Base-by-base conservation (phyloP, 2,888 invertebrate species). In the Macaria liturata region DNA sequence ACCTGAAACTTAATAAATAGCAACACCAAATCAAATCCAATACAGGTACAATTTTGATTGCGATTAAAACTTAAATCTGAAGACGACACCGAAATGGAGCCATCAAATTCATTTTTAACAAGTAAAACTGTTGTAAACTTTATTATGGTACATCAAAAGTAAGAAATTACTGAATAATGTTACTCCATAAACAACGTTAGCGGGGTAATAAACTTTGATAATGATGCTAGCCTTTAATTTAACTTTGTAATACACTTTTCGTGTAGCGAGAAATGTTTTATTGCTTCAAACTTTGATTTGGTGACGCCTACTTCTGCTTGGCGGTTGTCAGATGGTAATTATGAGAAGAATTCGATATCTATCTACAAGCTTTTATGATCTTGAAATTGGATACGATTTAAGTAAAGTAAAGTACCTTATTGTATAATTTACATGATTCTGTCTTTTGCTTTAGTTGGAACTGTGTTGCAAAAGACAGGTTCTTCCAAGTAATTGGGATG, bases 241-340 rank as follows among this genome's bases (percentile, higher is more conserved):
- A 80, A 83, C 78, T 83, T 82, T 66, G 71, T 76, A 80, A 81
- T 78, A 80, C 72, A 72, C 72, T 80, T 78, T 76, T 68, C 68
- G 68, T 75, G 79, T 76, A 67, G 64, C 60, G 73, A 61, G 55
- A 69, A 69, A 64, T 64, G 62, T 70, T 74, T 74, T 74, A 74
- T 74, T 68, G 67, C 68, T 54, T 31, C 51, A 37, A 65, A 67
- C 56, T 67, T 64, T 67, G 68, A 69, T 74, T 78, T 78, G 74
- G 72, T 72, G 72, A 45, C 39, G 37, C 43, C 9, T 42, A 20
- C 20, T 2, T 20, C 2, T 20, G 20, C 20, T 20, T 20, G 20
- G 20, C 20, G 20, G 20, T 20, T 20, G 20, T 20, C 20, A 20
- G 20, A 20, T 20, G 20, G 20, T 20, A 20, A 1, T 20, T 20